Evolutionary conservation across 2,797 vertebrate species (phyloP).

Genomic region (Luscinia megarhynchos): DNA sequence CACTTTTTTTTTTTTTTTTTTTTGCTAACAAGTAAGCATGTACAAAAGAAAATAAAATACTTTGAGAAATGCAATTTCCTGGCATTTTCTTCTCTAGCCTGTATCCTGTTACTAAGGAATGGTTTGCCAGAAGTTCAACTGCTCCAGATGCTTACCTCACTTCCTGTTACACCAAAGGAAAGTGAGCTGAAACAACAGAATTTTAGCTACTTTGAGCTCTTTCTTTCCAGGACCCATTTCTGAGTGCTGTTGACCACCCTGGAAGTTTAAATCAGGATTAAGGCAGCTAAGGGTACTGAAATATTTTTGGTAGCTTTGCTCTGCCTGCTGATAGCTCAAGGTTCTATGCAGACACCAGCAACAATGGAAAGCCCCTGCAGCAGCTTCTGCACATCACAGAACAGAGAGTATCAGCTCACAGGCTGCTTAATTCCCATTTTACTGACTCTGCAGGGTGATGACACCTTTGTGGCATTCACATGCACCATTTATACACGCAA

Average conservation of each 20-base stretch:
- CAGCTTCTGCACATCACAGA: neutral
- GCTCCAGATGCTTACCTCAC: neutral
- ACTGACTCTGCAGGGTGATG: neutral
- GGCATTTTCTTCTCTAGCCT: neutral
- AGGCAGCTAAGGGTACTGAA: neutral
- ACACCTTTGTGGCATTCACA: neutral
- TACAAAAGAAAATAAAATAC: constrained; percentile 58
- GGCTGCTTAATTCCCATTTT: neutral
- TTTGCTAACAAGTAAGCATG: neutral
- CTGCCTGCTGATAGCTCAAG: neutral
- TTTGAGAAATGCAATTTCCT: neutral
- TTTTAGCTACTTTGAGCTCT: neutral
- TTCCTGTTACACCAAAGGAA: neutral
- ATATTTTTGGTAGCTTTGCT: neutral
- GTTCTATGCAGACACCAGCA: neutral
- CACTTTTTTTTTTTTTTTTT: neutral
- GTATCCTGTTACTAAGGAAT: neutral
- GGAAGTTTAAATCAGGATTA: neutral
- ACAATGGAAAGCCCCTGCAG: neutral
- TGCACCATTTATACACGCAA: neutral
- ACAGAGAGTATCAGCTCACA: neutral
- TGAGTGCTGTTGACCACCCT: neutral
- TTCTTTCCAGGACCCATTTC: neutral
- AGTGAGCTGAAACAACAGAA: neutral
- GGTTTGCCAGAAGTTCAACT: neutral